These are phyloP conservation scores for Caenorhabditis sp. DNA, from an alignment of 2,888 invertebrate genomes.

Conservation along the genomic window DNA sequence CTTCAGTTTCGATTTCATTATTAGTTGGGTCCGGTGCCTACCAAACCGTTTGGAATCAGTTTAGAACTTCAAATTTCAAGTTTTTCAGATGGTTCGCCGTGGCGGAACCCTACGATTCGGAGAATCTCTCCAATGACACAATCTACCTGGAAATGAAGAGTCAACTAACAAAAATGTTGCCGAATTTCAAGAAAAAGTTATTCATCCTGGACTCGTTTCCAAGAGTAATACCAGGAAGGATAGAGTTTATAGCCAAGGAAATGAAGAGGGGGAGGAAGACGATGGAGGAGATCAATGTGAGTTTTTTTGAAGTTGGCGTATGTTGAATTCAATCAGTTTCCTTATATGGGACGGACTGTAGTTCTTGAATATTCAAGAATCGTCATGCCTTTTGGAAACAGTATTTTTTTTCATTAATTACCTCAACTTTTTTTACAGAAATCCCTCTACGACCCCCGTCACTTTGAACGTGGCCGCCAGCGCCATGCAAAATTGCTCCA, in stretches of 20 bases:
- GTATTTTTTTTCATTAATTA: no score
- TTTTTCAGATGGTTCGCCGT: constrained; percentile 29
- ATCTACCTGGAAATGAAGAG: constrained; percentile 44
- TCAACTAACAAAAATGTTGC: constrained; percentile 36
- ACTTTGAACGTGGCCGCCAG: constrained; percentile 14
- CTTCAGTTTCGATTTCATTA: no score
- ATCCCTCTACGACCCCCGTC: constrained; percentile 8
- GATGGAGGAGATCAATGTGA: constrained; percentile 31
- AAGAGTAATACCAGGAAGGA: neutral
- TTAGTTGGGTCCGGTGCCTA: no score
- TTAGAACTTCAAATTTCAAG: no score
- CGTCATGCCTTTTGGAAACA: neutral
- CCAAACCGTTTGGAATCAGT: no score
- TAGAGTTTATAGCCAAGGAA: constrained; percentile 22
- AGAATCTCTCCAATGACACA: constrained; percentile 31
- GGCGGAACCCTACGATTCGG: constrained; percentile 17
- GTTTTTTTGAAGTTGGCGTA: no score
- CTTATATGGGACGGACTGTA: neutral
- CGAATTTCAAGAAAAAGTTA: constrained; percentile 51
- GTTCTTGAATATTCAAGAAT: neutral
- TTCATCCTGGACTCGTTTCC: constrained; percentile 53
- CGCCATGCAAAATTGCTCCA: constrained; percentile 16
- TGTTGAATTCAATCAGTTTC: no score
- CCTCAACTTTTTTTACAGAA: no score
- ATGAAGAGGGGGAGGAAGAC: constrained; percentile 14